Conservation (phyloP, 53 echinoderm and acorn worm genomes). For the Echinarachnius parma region DNA sequence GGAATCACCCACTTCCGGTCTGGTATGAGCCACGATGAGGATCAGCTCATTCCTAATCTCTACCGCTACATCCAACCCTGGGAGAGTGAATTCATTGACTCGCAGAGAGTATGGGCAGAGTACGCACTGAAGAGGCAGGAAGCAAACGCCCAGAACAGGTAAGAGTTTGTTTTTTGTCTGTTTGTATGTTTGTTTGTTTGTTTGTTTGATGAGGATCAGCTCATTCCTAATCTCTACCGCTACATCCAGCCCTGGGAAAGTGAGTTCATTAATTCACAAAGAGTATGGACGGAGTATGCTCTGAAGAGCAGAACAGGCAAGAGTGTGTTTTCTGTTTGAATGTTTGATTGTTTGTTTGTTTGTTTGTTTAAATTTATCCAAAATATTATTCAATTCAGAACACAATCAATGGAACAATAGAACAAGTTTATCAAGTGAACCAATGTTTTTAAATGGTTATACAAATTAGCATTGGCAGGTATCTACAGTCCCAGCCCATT, state of each 20-base stretch:
- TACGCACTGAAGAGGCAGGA: constrained; percentile 99
- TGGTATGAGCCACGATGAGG: constrained; percentile 99
- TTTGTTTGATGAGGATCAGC: constrained; percentile 97
- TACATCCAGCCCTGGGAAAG: constrained; percentile 99
- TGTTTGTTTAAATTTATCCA: too few species aligned
- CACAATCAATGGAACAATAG: too few species aligned
- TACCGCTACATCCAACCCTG: constrained; percentile 99
- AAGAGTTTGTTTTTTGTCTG: too few species aligned
- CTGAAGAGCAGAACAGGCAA: constrained; percentile 98
- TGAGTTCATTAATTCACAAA: constrained; percentile 92
- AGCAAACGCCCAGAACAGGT: constrained; percentile 99
- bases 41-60: constrained; percentile 98
- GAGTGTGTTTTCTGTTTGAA: too few species aligned
- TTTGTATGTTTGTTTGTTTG: too few species aligned
- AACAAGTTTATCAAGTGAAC: too few species aligned
- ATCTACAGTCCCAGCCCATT: constrained; percentile 61
- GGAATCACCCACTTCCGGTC: constrained; percentile 99
- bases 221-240: constrained; percentile 99
- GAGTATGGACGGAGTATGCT: constrained; percentile 94
- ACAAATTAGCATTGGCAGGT: constrained; percentile 65
- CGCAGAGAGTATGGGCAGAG: constrained; percentile 99
- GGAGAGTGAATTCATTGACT: constrained; percentile 99
- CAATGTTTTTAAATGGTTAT: too few species aligned
- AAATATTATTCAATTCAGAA: too few species aligned
- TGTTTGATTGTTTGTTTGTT: too few species aligned